Evolutionary conservation across 2,113 vertebrate species (phyloP).

Genomic region (Malurus alboscapulatus): DNA sequence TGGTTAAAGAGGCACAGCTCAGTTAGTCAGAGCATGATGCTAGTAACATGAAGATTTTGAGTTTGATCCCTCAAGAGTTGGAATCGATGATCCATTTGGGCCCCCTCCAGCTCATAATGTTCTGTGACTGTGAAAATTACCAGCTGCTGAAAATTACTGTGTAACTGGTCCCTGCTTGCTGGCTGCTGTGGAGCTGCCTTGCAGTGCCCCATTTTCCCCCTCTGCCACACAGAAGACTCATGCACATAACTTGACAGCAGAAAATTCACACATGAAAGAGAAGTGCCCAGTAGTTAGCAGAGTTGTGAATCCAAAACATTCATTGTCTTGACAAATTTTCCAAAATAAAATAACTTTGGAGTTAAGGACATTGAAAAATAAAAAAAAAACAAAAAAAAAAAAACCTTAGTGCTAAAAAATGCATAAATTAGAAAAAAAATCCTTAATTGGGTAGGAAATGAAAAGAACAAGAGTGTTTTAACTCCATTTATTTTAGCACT

Average conservation of each 20-base stretch:
- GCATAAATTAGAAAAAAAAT: not conserved
- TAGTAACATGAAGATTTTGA: not conserved
- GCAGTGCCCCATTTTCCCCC: not conserved
- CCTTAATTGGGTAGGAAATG: not conserved
- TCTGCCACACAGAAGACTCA: not conserved
- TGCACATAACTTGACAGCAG: not conserved
- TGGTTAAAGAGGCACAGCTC: not conserved
- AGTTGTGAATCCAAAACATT: not conserved
- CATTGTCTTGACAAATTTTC: not conserved
- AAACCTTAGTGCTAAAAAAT: not conserved
- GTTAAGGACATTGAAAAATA: not conserved
- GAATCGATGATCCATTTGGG: not conserved
- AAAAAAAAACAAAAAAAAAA: not conserved
- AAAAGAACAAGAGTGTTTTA: not conserved
- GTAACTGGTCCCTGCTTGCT: not conserved
- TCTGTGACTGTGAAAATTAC: not conserved
- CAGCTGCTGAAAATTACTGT: not conserved
- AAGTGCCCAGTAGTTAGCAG: not conserved
- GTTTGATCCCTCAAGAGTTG: not conserved
- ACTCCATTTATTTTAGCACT: not conserved
- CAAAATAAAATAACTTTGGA: not conserved
- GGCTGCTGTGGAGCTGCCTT: not conserved
- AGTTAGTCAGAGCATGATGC: not conserved
- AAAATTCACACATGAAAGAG: not conserved
- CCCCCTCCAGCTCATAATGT: not conserved